These are phyloP conservation scores for Xiphydria camelus DNA, from an alignment of 2,888 invertebrate species.

Conservation along the genomic window DNA sequence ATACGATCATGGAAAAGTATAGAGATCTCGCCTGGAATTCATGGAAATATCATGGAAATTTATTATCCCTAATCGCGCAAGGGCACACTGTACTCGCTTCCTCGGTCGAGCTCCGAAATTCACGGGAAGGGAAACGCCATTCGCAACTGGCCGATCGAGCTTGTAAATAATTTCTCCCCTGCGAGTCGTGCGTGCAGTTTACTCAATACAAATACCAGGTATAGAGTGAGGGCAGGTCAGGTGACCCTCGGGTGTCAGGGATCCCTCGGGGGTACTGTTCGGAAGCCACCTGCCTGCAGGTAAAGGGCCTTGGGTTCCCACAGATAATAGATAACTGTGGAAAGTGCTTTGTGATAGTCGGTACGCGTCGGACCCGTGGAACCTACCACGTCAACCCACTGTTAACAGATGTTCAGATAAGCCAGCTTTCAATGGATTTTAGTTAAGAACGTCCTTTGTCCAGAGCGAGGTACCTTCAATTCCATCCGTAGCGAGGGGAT, in stretches of 20 bases:
- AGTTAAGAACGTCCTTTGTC: conserved; percentile 35
- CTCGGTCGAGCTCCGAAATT: too few species aligned
- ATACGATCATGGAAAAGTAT: too few species aligned
- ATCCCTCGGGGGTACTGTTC: conserved; percentile 46
- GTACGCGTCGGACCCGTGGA: conserved; percentile 32
- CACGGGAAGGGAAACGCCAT: too few species aligned
- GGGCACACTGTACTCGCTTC: too few species aligned
- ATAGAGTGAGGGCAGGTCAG: conserved; percentile 35
- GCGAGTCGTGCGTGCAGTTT: conserved; percentile 39
- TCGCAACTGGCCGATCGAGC: too few species aligned
- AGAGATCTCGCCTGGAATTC: too few species aligned
- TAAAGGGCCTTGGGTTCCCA: conserved; percentile 42
- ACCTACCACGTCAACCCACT: conserved; percentile 43
- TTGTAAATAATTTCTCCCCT: too few species aligned
- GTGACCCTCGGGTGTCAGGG: conserved; percentile 49
- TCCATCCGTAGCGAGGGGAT: conserved; percentile 24
- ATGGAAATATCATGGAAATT: too few species aligned
- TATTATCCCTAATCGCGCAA: too few species aligned
- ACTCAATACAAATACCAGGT: conserved; percentile 38
- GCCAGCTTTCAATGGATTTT: conserved; percentile 49
- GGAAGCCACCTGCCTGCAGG: conserved; percentile 52
- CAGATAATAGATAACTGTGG: conserved; percentile 56
- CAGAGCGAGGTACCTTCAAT: conserved; percentile 27
- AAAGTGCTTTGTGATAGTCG: conserved; percentile 50
- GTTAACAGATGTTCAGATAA: conserved; percentile 57